Evolutionary conservation across 2,888 invertebrate genomes (phyloP), one percentile per base, ranked within the genome.

Genomic region (Salticus scenicus): DNA sequence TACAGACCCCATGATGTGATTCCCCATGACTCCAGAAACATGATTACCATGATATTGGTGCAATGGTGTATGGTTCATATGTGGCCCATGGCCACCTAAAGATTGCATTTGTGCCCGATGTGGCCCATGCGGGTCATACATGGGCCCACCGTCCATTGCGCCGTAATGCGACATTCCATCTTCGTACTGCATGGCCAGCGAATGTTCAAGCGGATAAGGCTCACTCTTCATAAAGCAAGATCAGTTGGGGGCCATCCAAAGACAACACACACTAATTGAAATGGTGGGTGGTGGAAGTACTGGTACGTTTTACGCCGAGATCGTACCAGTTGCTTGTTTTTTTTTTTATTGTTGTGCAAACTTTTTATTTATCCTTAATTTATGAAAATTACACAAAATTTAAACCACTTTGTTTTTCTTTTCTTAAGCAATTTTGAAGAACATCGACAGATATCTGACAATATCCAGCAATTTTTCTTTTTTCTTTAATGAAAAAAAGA

Each of bases 151-250:
- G 92, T 96, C 96, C 95, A 96, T 96, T 78, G 89, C 88, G 85
- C 90, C 89, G 93, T 97, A 97, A 93, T 95, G 95, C 92, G 95
- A 95, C 93, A 97, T 95, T 94, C 96, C 96, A 93, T 97, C 97
- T 94, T 97, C 97, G 94, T 97, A 97, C 97, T 97, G 93, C 86
- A 86, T 86, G 64, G 78, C 76, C 28, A 80, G 80, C 80, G 80
- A 75, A 57, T 86, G 86, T 64, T 86, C 86, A 8, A 80, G 30
- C 28, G 86, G 86, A 63, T 86, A 86, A 51, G 86, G 86, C 80
- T 86, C 86, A 80, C 86, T 86, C 86, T 86, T 86, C 86, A 86
- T 86, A 86, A 76, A 80, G 71, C 63, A 80, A 70, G 66, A 73
- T 73, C 74, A 66, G 33, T 72, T 47, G 20, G 33, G 57, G 80